Base-by-base conservation (phyloP, 2,797 vertebrate species). In the Melanotaenia parkinsoni region DNA sequence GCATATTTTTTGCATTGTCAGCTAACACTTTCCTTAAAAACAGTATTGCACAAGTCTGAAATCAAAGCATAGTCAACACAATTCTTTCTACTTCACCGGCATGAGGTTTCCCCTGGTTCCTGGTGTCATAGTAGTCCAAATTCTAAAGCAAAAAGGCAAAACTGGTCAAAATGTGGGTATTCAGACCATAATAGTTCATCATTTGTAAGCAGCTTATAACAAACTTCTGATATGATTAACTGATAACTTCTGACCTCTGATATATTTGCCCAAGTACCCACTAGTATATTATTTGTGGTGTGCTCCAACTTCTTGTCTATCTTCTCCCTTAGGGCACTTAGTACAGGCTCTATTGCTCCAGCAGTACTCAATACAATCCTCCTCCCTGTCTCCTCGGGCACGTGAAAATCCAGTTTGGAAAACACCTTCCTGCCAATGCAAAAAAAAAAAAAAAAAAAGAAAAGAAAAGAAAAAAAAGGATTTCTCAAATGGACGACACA, bases 371-470 rank as follows among this genome's bases (percentile, higher is more conserved):
- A 61, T 18, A 83, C 86, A 59, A 96, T 93, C 87, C 67, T 94
- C 59, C 71, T 92, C 66, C 95, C 75, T 1, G 80, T 91, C 1
- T 92, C 91, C 43, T 94, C 95, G 0, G 93, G 86, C 75, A 96
- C 83, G 18, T 93, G 81, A 69, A 96, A 93, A 72, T 88, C 87
- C 57, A 96, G 77, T 87, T 94, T 96, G 74, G 89, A 91, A 83
- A 96, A 94, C 82, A 95, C 95, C 79, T 95, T 96, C 88, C 96
- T 96, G 78, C 81, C 57, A 45, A 71, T 38, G 72, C 5, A 64
- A 9, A 24, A 13, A 13, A 65, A 63, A 26, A 26, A 1, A 26
- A 26, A 26, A 26, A 26, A 26, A 0, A 60, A 26, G n/a, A 24
- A 13, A 13, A 65, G 60, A 26, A 26, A 1, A 26, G 1, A 26